Conservation (phyloP, 2,888 invertebrate species). For the Halictus ligatus region DNA sequence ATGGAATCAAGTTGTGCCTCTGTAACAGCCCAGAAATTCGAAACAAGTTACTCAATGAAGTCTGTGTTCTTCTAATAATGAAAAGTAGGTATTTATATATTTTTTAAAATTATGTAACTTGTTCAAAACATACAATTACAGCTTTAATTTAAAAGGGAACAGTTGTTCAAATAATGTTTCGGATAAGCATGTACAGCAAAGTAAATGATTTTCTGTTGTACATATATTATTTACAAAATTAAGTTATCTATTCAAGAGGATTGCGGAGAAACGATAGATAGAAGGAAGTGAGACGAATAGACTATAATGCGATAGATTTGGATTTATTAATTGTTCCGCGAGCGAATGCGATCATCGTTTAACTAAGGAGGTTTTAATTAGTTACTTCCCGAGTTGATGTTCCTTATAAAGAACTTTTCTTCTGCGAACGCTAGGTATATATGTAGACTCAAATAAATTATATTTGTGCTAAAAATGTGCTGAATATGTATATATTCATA, state of each 20-base stretch:
- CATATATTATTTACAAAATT: not conserved
- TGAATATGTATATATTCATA: too few relatives aligned
- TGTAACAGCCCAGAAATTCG: not conserved
- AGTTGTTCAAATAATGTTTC: not conserved
- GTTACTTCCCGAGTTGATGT: slow-evolving; percentile 57
- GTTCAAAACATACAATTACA: not conserved
- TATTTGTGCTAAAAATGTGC: too few relatives aligned
- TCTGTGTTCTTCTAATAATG: not conserved
- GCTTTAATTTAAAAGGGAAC: not conserved
- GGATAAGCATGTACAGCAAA: not conserved
- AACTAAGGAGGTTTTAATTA: slow-evolving; percentile 57
- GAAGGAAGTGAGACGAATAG: slow-evolving; percentile 8
- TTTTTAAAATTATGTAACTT: not conserved
- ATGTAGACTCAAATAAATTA: too few relatives aligned
- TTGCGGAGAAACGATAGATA: not conserved
- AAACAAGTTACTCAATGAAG: not conserved
- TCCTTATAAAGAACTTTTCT: slow-evolving; percentile 24
- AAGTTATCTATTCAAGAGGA: not conserved
- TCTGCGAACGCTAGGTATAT: not conserved
- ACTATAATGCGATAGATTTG: slow-evolving; percentile 1
- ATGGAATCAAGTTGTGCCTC: not conserved
- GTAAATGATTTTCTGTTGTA: not conserved
- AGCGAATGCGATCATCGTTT: slow-evolving; percentile 52
- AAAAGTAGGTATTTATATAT: too few relatives aligned
- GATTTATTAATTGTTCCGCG: slow-evolving; percentile 46